Conservation (phyloP, 2,888 invertebrate species). For the Drosophila conformis region DNA sequence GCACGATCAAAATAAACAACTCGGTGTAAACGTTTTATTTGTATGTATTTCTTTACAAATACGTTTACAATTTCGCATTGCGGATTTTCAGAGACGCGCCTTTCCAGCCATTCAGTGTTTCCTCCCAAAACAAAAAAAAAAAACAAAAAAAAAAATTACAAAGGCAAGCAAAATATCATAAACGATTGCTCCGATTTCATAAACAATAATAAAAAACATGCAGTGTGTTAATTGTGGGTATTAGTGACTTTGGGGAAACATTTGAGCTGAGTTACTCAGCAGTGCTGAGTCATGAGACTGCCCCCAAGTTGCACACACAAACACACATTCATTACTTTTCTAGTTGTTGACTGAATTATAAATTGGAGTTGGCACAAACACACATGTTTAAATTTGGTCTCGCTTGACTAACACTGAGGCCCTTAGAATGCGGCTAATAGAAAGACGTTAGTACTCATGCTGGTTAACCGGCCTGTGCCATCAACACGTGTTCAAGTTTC, state of each 20-base stretch:
- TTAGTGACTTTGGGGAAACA: slow-evolving; percentile 41
- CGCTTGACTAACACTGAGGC: slow-evolving; percentile 46
- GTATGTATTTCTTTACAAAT: slow-evolving; percentile 25
- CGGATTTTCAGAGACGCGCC: slow-evolving; percentile 26
- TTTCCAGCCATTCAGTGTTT: slow-evolving; percentile 40
- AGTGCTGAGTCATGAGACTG: slow-evolving; percentile 66
- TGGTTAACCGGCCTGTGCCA: slow-evolving; percentile 32
- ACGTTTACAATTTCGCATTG: slow-evolving; percentile 42
- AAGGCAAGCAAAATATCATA: slow-evolving; percentile 57
- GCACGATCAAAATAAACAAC: slow-evolving; percentile 34
- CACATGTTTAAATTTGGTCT: slow-evolving; percentile 32
- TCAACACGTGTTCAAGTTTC: slow-evolving; percentile 54
- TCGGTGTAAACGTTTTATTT: slow-evolving; percentile 2
- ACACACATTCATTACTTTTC: slow-evolving; percentile 11
- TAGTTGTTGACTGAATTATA: slow-evolving; percentile 41
- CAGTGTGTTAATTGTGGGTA: slow-evolving; percentile 62
- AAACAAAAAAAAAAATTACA: slow-evolving; percentile 18
- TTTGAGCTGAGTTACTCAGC: slow-evolving; percentile 29
- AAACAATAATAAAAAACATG: slow-evolving; percentile 59
- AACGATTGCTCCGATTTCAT: slow-evolving; percentile 67
- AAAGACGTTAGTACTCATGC: slow-evolving; percentile 33
- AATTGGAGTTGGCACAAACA: slow-evolving; percentile 24
- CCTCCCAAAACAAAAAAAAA: slow-evolving; percentile 35
- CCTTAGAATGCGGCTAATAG: slow-evolving; percentile 41
- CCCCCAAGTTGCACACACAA: slow-evolving; percentile 34